Conservation (phyloP, 2,797 vertebrate species). For the Meriones psammophilus region DNA sequence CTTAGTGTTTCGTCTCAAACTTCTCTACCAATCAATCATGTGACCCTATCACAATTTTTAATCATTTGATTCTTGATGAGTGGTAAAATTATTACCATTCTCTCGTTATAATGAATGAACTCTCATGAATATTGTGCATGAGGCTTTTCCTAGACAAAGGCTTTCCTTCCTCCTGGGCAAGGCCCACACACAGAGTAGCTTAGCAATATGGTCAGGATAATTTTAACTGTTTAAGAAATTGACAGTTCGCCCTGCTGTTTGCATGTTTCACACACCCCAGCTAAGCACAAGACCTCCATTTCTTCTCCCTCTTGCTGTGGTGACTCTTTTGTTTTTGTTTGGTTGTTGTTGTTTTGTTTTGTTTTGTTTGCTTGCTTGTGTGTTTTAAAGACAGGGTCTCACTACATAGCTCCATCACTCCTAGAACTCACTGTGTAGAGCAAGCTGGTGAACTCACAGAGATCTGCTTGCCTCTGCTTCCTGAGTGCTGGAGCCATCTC, state of each 20-base stretch:
- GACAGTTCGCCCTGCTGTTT: neutral
- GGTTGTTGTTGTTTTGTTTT: neutral
- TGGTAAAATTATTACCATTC: neutral
- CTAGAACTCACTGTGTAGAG: neutral
- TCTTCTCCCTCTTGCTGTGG: neutral
- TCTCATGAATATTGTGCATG: neutral
- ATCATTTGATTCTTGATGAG: neutral
- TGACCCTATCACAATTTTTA: constrained; percentile 1
- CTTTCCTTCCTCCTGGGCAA: constrained; percentile 30
- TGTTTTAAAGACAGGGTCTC: neutral
- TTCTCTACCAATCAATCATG: neutral
- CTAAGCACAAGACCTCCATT: neutral
- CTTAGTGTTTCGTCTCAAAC: neutral
- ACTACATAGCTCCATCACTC: neutral
- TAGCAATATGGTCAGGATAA: neutral
- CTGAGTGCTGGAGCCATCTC: neutral
- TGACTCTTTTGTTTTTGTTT: neutral
- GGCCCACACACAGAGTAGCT: neutral
- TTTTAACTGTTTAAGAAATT: constrained; percentile 1
- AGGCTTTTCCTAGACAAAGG: neutral
- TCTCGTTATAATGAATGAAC: constrained; percentile 10
- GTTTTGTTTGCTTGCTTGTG: neutral
- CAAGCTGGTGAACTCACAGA: neutral
- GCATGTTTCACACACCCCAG: neutral
- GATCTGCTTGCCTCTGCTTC: neutral